Evolutionary conservation across 2,113 vertebrate species (phyloP), one percentile per base, ranked within the genome.

Genomic region (Lepus americanus): DNA sequence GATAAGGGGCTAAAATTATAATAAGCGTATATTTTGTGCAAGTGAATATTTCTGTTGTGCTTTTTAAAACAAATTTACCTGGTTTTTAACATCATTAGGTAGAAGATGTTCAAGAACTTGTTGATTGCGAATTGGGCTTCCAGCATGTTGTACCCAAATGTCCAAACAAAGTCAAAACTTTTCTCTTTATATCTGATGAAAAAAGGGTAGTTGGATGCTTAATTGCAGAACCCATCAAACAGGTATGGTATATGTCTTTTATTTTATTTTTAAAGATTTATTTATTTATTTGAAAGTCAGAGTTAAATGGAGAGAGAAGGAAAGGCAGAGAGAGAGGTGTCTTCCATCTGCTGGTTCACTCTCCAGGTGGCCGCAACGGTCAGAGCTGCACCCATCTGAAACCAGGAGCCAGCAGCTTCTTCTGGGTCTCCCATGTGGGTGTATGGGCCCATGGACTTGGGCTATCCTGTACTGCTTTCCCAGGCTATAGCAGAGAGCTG

Each of bases 91-190:
- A 72, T 88, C 27, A 27, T 88, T 79, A 99, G 99, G 99, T 99
- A 8, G 99, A 99, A 77, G 99, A 99, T 0, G 98, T 99, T 66
- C 98, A 99, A 16, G 98, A 98, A 29, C 98, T 99, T 1, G 99
- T 99, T 0, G 99, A 99, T 96, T 98, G 90, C 0, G 99, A 99
- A 92, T 67, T 99, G 69, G 99, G 99, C 6, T 99, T 99, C 98
- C 99, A 99, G 95, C 99, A 99, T 96, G 96, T 98, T 94, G 87
- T 98, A 6, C 95, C 99, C 83, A 98, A 96, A 77, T 98, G 97
- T 92, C 98, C 99, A 29, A 93, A 97, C 55, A 98, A 98, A 97
- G 98, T 98, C 17, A 99, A 99, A 97, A 99, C 99, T 0, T 99
- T 99, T 94, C 97, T 99, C 89, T 99, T 99, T 95, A 97, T 99